These are phyloP conservation scores for Ascidia mentula DNA, from an alignment of 23 tunicate species.

Conservation along the genomic window DNA sequence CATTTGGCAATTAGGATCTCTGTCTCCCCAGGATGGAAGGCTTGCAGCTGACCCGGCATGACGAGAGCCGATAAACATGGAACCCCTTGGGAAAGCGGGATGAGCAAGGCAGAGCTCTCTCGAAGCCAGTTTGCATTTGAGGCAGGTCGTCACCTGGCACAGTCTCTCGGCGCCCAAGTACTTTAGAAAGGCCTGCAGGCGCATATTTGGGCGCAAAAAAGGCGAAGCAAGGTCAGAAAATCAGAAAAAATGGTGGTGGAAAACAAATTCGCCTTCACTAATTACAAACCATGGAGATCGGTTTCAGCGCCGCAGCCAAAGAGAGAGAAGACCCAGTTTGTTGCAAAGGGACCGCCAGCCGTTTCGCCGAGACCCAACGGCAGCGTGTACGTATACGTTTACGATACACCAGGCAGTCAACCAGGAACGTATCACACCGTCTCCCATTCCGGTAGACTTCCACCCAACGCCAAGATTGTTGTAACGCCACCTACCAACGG, in stretches of 20 bases:
- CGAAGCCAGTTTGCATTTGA: neutral
- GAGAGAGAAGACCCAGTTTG: neutral
- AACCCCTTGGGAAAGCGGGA: neutral
- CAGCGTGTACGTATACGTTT: constrained; percentile 62
- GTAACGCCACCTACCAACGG: neutral
- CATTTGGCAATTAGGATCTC: too few species aligned
- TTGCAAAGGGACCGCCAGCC: constrained; percentile 19
- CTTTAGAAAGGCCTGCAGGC: constrained; percentile 6
- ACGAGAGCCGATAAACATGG: constrained; percentile 9
- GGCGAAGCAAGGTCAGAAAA: too few species aligned
- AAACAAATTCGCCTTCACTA: neutral
- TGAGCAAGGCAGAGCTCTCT: neutral
- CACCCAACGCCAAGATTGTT: constrained; percentile 8
- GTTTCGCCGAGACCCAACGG: constrained; percentile 54
- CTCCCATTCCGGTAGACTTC: neutral
- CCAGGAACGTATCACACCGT: constrained; percentile 7
- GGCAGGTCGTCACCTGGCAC: constrained; percentile 3
- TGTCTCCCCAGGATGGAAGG: neutral
- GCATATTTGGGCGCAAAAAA: too few species aligned
- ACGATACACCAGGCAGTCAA: constrained; percentile 17
- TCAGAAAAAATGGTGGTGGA: neutral
- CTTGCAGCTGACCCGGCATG: constrained; percentile 9
- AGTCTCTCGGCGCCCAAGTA: neutral
- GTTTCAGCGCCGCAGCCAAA: constrained; percentile 33
- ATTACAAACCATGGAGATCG: constrained; percentile 30